Conservation (phyloP, 2,797 vertebrate genomes). For the Neosilurus mollespiculum region DNA sequence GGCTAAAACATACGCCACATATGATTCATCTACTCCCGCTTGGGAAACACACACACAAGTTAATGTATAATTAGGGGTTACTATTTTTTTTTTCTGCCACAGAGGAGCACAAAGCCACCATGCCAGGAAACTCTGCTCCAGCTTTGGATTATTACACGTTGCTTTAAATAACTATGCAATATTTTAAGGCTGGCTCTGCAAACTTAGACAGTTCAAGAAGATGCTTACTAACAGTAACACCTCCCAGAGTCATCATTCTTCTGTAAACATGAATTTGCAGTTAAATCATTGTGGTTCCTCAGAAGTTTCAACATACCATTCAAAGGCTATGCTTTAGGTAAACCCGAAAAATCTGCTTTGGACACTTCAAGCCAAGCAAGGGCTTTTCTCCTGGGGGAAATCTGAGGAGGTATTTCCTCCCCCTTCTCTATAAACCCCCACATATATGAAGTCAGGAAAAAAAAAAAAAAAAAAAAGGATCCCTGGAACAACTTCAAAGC, state of each 20-base stretch:
- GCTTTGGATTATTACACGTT: conserved; percentile 48
- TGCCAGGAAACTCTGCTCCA: conserved; percentile 69
- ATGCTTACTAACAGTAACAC: conserved; percentile 4
- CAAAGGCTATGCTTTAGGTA: conserved; percentile 19
- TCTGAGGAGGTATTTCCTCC: conserved; percentile 57
- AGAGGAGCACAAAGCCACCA: conserved; percentile 59
- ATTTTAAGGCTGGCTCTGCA: conserved; percentile 44
- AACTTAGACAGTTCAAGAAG: conserved; percentile 16
- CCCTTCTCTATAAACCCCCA: conserved; percentile 56
- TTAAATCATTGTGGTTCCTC: background rate
- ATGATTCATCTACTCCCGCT: conserved; percentile 56
- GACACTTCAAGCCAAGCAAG: conserved; percentile 21
- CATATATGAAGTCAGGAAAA: conserved; percentile 51
- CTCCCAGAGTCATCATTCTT: conserved; percentile 1
- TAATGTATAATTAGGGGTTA: conserved; percentile 73
- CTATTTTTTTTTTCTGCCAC: conserved; percentile 78
- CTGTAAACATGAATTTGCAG: conserved; percentile 22
- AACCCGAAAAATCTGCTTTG: conserved; percentile 13
- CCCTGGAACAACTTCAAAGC: conserved; percentile 68
- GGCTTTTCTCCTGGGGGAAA: conserved; percentile 48
- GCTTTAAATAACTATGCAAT: conserved; percentile 47
- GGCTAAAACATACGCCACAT: conserved; percentile 37
- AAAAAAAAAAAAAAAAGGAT: conserved; percentile 53
- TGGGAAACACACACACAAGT: conserved; percentile 59
- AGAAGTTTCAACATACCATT: conserved; percentile 8